Conservation (phyloP, 1,140 invertebrate species). For the Octopus sinensis region DNA sequence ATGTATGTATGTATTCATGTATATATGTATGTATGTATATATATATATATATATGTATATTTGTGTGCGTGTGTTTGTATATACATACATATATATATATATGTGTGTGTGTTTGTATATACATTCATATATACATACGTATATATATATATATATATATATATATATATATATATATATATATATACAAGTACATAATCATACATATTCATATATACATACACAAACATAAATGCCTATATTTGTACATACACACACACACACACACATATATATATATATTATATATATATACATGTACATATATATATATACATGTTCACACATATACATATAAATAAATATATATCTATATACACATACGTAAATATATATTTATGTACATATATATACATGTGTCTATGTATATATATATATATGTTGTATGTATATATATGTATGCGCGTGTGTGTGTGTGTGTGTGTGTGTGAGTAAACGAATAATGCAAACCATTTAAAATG, state of each 20-base stretch:
- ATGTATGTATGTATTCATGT: neutral
- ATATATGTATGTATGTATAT: slow-evolving; percentile 13
- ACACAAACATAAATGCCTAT: too few relatives aligned
- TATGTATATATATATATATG: neutral
- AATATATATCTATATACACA: too few relatives aligned
- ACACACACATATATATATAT: too few relatives aligned
- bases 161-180: neutral
- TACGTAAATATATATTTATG: neutral
- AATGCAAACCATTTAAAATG: neutral
- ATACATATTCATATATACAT: too few relatives aligned
- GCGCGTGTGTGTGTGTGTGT: neutral
- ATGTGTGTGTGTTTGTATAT: slow-evolving; percentile 10
- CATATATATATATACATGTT: too few relatives aligned
- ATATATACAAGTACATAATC: neutral
- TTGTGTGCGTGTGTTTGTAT: slow-evolving; percentile 13
- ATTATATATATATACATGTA: too few relatives aligned
- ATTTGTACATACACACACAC: too few relatives aligned
- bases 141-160: neutral
- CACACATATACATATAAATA: too few relatives aligned
- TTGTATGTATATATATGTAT: neutral
- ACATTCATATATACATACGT: neutral
- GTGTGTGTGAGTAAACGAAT: neutral
- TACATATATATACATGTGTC: neutral
- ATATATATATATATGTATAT: slow-evolving; percentile 10
- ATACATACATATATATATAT: slow-evolving; percentile 9